A percentile compares a stretch with the other conserved stretches of the same genome.
Conservation (phyloP, 2,888 invertebrate species). For the Nyleta sp. region DNA sequence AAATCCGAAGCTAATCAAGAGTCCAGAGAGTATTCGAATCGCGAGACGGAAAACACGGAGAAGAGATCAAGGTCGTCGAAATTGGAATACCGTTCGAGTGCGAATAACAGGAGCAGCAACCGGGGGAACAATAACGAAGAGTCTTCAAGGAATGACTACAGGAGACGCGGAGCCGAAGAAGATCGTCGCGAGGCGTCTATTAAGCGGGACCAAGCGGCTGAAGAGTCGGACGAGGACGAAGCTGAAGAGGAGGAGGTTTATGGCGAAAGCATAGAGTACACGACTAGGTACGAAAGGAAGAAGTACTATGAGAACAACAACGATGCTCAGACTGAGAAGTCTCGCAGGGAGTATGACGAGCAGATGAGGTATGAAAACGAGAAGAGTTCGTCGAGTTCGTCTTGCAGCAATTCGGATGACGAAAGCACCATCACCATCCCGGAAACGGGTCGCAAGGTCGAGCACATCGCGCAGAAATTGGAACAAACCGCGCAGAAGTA, state of each 20-base stretch:
- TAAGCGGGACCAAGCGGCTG: constrained; percentile 67
- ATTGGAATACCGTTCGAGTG: constrained; percentile 69
- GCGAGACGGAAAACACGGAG: constrained; percentile 67
- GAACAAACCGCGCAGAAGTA: constrained; percentile 81
- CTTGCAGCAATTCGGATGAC: constrained; percentile 77
- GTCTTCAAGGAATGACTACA: constrained; percentile 54
- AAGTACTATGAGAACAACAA: constrained; percentile 74
- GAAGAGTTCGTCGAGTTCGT: constrained; percentile 73
- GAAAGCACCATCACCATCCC: constrained; percentile 80
- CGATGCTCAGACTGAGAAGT: constrained; percentile 65
- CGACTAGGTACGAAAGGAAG: constrained; percentile 71
- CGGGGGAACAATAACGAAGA: constrained; percentile 59
- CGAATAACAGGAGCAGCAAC: constrained; percentile 64
- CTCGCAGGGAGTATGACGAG: constrained; percentile 57
- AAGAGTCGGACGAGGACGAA: constrained; percentile 77
- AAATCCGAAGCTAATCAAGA: constrained; percentile 67
- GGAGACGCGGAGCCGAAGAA: constrained; percentile 51
- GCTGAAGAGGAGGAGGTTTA: constrained; percentile 75
- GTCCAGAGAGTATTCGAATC: constrained; percentile 66
- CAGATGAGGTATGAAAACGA: constrained; percentile 76
- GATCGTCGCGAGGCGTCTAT: constrained; percentile 61
- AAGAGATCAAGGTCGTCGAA: constrained; percentile 68
- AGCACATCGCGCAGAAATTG: constrained; percentile 80
- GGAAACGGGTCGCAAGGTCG: constrained; percentile 79
- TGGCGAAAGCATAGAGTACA: constrained; percentile 69